Conservation (phyloP, 1,140 invertebrate genomes). For the Penaeus indicus region DNA sequence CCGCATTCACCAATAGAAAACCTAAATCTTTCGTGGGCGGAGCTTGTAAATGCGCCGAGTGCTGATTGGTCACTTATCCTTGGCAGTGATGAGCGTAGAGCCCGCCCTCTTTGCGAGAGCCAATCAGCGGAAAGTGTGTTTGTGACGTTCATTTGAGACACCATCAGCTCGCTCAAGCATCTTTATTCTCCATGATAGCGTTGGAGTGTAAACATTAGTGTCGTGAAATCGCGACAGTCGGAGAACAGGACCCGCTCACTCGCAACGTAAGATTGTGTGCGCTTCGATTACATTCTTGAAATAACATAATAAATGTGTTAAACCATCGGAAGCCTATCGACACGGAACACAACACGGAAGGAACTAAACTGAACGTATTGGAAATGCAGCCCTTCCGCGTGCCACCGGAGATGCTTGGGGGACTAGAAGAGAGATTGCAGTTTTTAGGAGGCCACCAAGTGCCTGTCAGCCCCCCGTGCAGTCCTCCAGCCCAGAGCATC, state of each 20-base stretch:
- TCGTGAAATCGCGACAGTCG: not conserved
- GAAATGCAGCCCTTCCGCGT: slow-evolving; percentile 52
- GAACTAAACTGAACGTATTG: not conserved
- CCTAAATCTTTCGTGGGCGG: slow-evolving; percentile 21
- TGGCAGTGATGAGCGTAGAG: not conserved
- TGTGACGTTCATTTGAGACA: slow-evolving; percentile 7
- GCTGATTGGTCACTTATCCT: slow-evolving; percentile 10
- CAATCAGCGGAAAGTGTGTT: slow-evolving; percentile 31
- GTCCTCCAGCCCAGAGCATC: not conserved
- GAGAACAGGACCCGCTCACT: not conserved
- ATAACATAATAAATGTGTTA: no score
- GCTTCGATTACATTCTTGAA: no score
- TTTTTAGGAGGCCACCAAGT: not conserved
- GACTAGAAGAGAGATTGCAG: slow-evolving; percentile 16
- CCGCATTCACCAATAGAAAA: slow-evolving; percentile 41
- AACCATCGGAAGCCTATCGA: no score
- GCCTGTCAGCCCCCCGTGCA: not conserved
- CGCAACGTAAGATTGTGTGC: not conserved
- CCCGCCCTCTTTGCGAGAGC: slow-evolving; percentile 20
- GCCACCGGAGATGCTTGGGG: slow-evolving; percentile 32
- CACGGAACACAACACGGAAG: no score
- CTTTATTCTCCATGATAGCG: slow-evolving; percentile 43
- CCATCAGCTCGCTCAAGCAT: slow-evolving; percentile 23
- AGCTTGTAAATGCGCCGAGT: not conserved
- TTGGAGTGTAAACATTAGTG: slow-evolving; percentile 28